These are phyloP conservation scores for Athripsodes cinereus DNA, from an alignment of 2,888 invertebrate species.

Conservation along the genomic window DNA sequence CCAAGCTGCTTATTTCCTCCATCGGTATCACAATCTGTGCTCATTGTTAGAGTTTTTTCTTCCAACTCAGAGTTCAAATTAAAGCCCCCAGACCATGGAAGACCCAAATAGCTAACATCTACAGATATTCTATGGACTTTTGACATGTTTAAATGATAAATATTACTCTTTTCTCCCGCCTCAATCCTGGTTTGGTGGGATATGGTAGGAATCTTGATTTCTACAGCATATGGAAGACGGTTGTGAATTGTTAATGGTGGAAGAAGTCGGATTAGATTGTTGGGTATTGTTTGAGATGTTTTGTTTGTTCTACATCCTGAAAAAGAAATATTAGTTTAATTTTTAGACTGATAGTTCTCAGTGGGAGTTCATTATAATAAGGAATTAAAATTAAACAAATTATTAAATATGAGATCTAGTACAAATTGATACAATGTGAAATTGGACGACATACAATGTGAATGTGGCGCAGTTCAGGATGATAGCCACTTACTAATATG, in stretches of 20 bases:
- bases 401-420: too few species aligned
- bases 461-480: too few species aligned
- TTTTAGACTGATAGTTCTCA: too few species aligned
- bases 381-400: too few species aligned
- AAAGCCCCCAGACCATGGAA: conserved; percentile 65
- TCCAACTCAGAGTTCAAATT: conserved; percentile 61
- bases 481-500: too few species aligned
- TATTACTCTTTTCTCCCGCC: conserved; percentile 64
- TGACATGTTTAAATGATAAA: conserved; percentile 60
- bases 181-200: conserved; percentile 55
- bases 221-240: conserved; percentile 66
- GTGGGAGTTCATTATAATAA: too few species aligned
- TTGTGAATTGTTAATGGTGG: conserved; percentile 73
- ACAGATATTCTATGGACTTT: conserved; percentile 48
- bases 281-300: conserved; percentile 56
- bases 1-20: conserved; percentile 59
- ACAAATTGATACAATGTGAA: too few species aligned
- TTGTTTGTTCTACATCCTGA: conserved; percentile 41
- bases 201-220: conserved; percentile 47
- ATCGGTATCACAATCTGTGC: conserved; percentile 61
- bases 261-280: conserved; percentile 63
- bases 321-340: too few species aligned
- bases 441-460: too few species aligned
- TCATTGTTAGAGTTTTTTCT: conserved; percentile 58
- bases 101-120: conserved; percentile 56